phyloP scores from a whole-genome alignment of 2,888 invertebrate species.

The Geotrupes spiniger region DNA sequence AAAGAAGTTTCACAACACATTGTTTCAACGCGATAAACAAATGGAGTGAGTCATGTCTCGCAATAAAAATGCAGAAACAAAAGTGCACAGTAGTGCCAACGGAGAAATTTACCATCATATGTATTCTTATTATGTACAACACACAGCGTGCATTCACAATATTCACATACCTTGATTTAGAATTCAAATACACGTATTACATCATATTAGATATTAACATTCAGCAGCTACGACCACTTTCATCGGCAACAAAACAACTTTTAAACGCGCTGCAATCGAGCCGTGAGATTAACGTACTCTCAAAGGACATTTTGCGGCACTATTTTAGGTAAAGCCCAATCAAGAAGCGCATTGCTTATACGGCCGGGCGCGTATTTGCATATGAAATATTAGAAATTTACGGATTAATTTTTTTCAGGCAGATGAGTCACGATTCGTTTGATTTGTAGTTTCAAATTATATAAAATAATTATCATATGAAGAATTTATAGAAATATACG shows the following conservation, averaged over 20 bases:
- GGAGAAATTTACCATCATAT: constrained; percentile 20
- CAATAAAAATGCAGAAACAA: constrained; percentile 18
- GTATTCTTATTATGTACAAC: constrained; percentile 18
- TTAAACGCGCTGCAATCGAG: constrained; percentile 18
- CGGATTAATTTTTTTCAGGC: no score
- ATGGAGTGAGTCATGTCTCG: constrained; percentile 15
- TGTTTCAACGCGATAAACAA: constrained; percentile 1
- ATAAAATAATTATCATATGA: no score
- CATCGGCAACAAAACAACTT: constrained; percentile 30
- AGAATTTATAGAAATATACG: no score
- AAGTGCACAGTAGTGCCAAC: constrained; percentile 8
- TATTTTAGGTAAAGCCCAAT: no score
- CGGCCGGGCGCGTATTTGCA: no score
- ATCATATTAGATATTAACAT: constrained; percentile 25
- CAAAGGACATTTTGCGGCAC: no score
- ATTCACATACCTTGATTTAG: constrained; percentile 14
- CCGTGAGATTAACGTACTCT: background rate
- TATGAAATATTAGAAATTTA: no score
- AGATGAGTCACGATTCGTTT: no score
- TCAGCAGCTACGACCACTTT: constrained; percentile 29
- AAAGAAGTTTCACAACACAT: background rate
- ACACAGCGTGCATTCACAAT: constrained; percentile 18
- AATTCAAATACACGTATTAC: constrained; percentile 22
- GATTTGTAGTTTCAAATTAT: no score
- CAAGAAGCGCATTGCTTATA: no score